These are phyloP conservation scores for Ernsta delagoae DNA, from an alignment of 2,888 invertebrate genomes.

Conservation along the genomic window DNA sequence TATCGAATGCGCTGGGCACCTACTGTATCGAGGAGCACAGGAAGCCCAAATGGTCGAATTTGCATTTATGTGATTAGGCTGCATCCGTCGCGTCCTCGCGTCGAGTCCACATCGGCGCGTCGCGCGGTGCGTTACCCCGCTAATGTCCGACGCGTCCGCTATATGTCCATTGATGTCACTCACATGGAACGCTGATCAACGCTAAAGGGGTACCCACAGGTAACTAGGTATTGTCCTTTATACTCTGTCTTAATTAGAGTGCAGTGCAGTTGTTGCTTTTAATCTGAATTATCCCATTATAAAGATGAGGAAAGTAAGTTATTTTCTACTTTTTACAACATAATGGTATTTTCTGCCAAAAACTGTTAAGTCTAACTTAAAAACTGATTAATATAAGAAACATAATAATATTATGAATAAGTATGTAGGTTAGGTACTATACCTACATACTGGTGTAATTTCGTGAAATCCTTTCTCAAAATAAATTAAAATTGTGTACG, in stretches of 20 bases:
- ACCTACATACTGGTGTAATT: background rate
- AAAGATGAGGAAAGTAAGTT: too few species aligned
- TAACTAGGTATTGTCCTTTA: too few species aligned
- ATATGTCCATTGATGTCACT: conserved; percentile 1
- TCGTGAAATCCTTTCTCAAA: conserved; percentile 1
- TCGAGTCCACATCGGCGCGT: too few species aligned
- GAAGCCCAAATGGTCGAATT: conserved; percentile 75
- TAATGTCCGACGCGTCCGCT: conserved; percentile 26
- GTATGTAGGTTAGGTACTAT: background rate
- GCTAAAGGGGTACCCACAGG: too few species aligned
- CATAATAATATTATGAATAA: too few species aligned
- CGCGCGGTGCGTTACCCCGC: conserved; percentile 31
- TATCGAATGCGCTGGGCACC: background rate
- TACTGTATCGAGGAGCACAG: conserved; percentile 53
- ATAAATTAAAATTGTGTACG: conserved; percentile 9
- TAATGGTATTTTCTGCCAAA: too few species aligned
- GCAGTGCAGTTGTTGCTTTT: too few species aligned
- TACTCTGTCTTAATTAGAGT: too few species aligned
- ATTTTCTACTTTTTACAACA: too few species aligned
- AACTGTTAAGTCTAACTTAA: too few species aligned
- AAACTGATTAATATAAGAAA: too few species aligned
- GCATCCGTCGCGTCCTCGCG: conserved; percentile 56
- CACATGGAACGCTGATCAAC: background rate
- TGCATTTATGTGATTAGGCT: conserved; percentile 78
- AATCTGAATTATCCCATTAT: too few species aligned